phyloP scores from a whole-genome alignment of 2,113 vertebrate genomes.

The Eolophus roseicapilla region DNA sequence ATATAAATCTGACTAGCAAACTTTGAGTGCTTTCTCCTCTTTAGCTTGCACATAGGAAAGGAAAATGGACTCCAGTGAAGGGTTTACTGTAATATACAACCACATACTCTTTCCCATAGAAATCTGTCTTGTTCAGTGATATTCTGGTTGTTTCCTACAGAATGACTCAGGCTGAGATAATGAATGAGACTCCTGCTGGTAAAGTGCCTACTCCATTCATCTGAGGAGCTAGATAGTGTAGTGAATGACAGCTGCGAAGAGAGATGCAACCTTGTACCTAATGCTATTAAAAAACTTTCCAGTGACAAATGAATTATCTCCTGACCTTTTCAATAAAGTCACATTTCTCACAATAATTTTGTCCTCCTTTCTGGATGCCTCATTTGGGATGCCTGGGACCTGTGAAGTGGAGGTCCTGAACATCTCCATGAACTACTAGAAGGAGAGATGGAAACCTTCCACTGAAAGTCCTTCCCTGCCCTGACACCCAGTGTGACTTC shows the following conservation, averaged over 20 bases:
- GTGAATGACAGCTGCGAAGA: not conserved
- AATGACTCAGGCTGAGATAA: not conserved
- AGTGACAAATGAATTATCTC: not conserved
- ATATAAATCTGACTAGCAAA: not conserved
- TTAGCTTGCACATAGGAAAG: not conserved
- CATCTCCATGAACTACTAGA: not conserved
- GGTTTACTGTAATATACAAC: not conserved
- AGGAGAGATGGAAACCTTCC: not conserved
- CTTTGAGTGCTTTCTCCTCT: not conserved
- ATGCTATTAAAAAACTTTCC: not conserved
- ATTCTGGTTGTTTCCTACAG: not conserved
- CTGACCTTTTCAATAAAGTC: not conserved
- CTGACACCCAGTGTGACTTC: not conserved
- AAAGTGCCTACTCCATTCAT: not conserved
- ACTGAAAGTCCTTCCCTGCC: not conserved
- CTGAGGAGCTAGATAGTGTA: not conserved
- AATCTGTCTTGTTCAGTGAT: not conserved
- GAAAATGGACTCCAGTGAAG: not conserved
- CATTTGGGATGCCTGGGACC: not conserved
- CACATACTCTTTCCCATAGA: not conserved
- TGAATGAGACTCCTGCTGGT: not conserved
- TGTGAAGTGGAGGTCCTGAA: not conserved
- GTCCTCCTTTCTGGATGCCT: not conserved
- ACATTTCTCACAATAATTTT: not conserved
- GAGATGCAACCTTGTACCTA: not conserved